Conservation (phyloP, 2,888 invertebrate species). For the Tenthredo distinguenda region DNA sequence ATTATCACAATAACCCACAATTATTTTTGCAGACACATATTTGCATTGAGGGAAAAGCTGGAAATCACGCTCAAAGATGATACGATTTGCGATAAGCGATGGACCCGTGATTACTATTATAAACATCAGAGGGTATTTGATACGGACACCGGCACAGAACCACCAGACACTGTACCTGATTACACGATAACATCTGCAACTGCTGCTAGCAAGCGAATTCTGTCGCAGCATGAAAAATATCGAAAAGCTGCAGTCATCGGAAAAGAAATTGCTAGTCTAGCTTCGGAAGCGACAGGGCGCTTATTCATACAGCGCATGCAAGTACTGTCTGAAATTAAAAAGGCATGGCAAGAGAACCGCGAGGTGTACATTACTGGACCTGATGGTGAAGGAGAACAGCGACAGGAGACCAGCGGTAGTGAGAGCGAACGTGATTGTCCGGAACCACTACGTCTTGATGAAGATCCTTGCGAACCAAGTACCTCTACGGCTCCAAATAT, state of each 20-base stretch:
- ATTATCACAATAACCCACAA: not conserved
- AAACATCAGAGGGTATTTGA: not conserved
- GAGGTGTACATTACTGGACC: not conserved
- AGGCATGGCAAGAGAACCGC: not conserved
- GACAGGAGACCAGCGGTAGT: not conserved
- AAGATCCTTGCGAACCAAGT: not conserved
- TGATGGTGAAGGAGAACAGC: not conserved
- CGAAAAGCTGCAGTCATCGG: not conserved
- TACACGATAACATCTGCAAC: not conserved
- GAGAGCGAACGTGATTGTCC: not conserved
- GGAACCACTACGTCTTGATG: not conserved
- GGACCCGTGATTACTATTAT: conserved; percentile 28
- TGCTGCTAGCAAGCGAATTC: not conserved
- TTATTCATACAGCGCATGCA: conserved; percentile 7
- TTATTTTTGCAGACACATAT: conserved; percentile 23
- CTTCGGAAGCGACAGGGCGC: not conserved
- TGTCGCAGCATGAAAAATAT: conserved; percentile 10
- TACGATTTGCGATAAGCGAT: conserved; percentile 9
- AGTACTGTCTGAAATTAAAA: not conserved
- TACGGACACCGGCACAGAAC: not conserved
- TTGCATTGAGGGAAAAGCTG: not conserved
- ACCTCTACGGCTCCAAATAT: not conserved
- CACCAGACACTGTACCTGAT: not conserved
- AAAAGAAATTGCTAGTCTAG: not conserved
- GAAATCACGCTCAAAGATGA: not conserved